Conservation (phyloP, 2,888 invertebrate species). For the Napeogenes sylphis region DNA sequence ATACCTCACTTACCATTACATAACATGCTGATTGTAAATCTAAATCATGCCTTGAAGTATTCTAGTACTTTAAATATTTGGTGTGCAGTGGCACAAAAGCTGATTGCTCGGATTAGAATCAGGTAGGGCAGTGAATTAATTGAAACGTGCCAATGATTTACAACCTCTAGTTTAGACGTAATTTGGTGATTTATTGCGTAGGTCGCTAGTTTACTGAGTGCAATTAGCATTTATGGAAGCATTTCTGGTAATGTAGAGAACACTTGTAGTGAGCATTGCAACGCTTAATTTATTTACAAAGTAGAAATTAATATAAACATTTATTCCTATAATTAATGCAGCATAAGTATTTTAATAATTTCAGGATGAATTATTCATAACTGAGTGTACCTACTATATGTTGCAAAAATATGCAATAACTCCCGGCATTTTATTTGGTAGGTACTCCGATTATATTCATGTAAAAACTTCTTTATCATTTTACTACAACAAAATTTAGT, state of each 20-base stretch:
- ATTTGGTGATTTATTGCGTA: slow-evolving; percentile 59
- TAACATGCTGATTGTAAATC: not conserved
- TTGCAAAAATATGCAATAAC: no score
- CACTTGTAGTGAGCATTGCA: not conserved
- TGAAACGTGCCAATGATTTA: slow-evolving; percentile 68
- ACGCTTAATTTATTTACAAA: not conserved
- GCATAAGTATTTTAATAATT: no score
- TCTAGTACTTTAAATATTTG: not conserved
- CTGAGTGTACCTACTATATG: not conserved
- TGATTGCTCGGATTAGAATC: slow-evolving; percentile 39
- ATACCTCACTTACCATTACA: no score
- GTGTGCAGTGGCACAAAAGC: not conserved
- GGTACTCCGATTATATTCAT: no score
- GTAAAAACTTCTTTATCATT: no score
- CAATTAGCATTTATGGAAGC: slow-evolving; percentile 51
- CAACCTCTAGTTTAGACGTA: slow-evolving; percentile 51
- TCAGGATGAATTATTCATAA: no score
- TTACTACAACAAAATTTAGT: no score
- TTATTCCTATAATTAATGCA: no score
- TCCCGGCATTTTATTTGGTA: no score
- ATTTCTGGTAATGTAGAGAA: slow-evolving; percentile 29
- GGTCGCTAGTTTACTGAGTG: slow-evolving; percentile 48
- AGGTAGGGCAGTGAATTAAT: slow-evolving; percentile 63
- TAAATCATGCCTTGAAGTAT: not conserved
- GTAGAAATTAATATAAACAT: not conserved